These are phyloP conservation scores for Argyrosomus japonicus DNA, from an alignment of 2,113 vertebrate species.

Conservation along the genomic window DNA sequence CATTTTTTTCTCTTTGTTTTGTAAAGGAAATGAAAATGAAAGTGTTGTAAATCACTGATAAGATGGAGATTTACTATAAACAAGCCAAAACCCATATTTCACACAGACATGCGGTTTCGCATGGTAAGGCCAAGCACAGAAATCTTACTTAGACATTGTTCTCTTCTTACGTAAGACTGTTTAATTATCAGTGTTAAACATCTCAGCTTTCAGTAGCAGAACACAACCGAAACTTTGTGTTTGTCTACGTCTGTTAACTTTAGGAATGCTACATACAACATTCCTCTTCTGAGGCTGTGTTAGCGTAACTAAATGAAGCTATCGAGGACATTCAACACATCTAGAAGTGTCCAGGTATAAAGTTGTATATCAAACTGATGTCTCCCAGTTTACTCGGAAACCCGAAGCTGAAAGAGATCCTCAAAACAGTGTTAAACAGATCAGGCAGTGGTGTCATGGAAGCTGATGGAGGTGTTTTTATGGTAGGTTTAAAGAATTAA, in stretches of 20 bases:
- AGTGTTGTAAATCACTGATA: too few relatives aligned
- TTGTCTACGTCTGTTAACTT: slow-evolving; percentile 25
- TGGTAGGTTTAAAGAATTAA: slow-evolving; percentile 49
- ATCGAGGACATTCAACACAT: neutral
- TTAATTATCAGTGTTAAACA: slow-evolving; percentile 66
- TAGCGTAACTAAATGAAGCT: slow-evolving; percentile 10
- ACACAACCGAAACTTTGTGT: slow-evolving; percentile 68
- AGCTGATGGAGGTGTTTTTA: slow-evolving; percentile 46
- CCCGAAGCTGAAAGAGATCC: slow-evolving; percentile 41
- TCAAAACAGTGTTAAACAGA: slow-evolving; percentile 45
- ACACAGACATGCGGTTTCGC: neutral
- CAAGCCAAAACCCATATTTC: neutral
- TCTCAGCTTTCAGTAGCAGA: slow-evolving; percentile 68
- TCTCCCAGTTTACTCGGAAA: slow-evolving; percentile 26
- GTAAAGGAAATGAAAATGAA: neutral
- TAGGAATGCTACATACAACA: slow-evolving; percentile 59
- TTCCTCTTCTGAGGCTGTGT: slow-evolving; percentile 41
- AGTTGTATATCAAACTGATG: slow-evolving; percentile 22
- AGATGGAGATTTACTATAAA: neutral
- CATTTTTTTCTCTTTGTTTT: neutral
- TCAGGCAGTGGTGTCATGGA: slow-evolving; percentile 28
- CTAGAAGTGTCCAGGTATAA: slow-evolving; percentile 27
- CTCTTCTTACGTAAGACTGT: slow-evolving; percentile 41
- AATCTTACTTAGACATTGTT: slow-evolving; percentile 18
- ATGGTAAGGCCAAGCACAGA: neutral